A percentile compares a stretch with the other conserved stretches of the same genome.
These are phyloP conservation scores for Cryptomyrus ogoouensis DNA, from an alignment of 2,113 vertebrate genomes.

Conservation along the genomic window DNA sequence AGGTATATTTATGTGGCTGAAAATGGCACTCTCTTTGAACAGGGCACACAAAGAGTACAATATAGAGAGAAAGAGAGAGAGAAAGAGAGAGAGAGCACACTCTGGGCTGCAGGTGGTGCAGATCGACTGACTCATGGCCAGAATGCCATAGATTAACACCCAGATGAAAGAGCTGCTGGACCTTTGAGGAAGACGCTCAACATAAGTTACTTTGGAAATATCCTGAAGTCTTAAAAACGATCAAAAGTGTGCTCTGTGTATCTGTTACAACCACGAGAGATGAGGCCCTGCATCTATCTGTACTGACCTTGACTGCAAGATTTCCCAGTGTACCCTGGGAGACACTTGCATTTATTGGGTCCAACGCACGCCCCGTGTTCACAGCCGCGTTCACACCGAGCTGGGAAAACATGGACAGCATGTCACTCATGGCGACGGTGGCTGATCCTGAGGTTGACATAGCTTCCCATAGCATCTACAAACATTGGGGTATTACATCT, in stretches of 20 bases:
- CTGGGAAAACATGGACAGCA: constrained; percentile 53
- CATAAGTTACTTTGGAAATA: not conserved
- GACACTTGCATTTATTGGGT: constrained; percentile 88
- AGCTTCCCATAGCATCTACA: not conserved
- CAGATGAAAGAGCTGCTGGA: not conserved
- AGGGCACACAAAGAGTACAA: not conserved
- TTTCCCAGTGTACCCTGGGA: constrained; percentile 84
- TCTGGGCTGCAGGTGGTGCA: not conserved
- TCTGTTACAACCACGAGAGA: not conserved
- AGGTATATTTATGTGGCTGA: not conserved
- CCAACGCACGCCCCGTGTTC: constrained; percentile 85
- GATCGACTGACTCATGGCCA: not conserved
- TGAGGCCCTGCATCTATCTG: constrained; percentile 5
- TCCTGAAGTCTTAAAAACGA: not conserved
- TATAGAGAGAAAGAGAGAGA: not conserved
- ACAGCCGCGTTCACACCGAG: constrained; percentile 81
- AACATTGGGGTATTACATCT: not conserved
- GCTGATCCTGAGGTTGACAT: not conserved
- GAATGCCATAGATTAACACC: not conserved
- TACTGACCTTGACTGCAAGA: constrained; percentile 84
- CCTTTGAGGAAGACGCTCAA: not conserved
- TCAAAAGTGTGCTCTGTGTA: not conserved
- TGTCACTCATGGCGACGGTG: not conserved
- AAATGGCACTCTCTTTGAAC: not conserved
- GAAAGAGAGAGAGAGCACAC: not conserved